Evolutionary conservation across 2,888 invertebrate species (phyloP), one percentile per base, ranked within the genome.

Genomic region (Drosophila limbata): DNA sequence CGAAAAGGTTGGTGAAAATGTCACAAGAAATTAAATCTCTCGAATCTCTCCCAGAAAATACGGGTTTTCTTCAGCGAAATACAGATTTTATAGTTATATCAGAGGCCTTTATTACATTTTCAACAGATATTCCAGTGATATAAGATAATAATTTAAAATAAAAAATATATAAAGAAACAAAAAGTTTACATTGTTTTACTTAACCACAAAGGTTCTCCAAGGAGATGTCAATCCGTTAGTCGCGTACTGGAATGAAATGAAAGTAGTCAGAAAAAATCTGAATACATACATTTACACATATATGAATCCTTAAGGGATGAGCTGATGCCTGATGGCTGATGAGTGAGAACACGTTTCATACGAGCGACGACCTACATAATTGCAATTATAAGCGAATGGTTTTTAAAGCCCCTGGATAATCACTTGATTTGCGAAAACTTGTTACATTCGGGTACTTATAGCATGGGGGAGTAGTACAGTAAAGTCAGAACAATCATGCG

Each of bases 351-450:
- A 66, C 71, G 64, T 74, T 64, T 19, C 47, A 11, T 17, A 28
- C 25, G 33, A 21, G 8, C 52, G 51, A 28, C 52, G 51, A 28
- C 56, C 52, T 28, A 70, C 62, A 60, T 52, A 59, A 68, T 73
- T 69, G 70, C 73, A 79, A 79, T 79, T 73, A 77, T 65, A 15
- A 50, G 40, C 50, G 50, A 79, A 79, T 73, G 77, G 69, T 62
- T 67, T 67, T 65, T 64, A 73, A 73, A 73, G 69, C 73, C 73
- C 69, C 17, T 33, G 66, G 55, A 61, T 69, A 78, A 73, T 65
- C 59, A 67, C 53, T 59, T 51, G 47, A 67, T 73, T 73, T 55
- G 35, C 62, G 37, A 42, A 40, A 73, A 42, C 33, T 47, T 52
- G 31, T 33, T 25, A 56, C 48, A 35, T 59, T 56, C 31, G 17